These are phyloP conservation scores for Cervus canadensis DNA, from an alignment of 2,113 vertebrate species.

Conservation along the genomic window DNA sequence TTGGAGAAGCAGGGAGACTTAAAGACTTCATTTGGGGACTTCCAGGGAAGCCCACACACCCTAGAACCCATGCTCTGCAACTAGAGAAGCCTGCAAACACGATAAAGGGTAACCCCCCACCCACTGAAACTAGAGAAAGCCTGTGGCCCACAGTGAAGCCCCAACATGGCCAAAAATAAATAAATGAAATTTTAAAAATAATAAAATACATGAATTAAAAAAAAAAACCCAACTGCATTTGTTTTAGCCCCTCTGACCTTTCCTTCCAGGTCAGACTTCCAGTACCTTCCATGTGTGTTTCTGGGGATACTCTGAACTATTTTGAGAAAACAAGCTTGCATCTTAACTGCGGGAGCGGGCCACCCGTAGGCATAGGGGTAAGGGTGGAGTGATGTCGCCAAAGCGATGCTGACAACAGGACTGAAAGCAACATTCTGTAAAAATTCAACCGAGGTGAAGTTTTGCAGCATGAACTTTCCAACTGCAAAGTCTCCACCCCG, in stretches of 20 bases:
- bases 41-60: not conserved
- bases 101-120: no score
- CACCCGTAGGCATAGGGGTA: not conserved
- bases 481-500: not conserved
- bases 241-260: not conserved
- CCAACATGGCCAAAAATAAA: not conserved
- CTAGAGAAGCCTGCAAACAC: no score
- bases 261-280: not conserved
- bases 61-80: not conserved
- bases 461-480: not conserved
- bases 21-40: not conserved
- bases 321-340: not conserved
- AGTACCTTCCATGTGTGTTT: not conserved
- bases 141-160: not conserved
- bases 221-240: rapidly evolving
- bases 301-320: not conserved
- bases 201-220: not conserved
- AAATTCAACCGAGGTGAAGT: rapidly evolving
- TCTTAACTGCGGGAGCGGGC: rapidly evolving
- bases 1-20: not conserved
- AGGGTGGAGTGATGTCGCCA: not conserved
- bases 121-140: not conserved
- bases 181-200: not conserved
- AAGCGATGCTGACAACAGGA: not conserved
- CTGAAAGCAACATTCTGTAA: rapidly evolving